Evolutionary conservation across 2,888 invertebrate genomes (phyloP), one percentile per base, ranked within the genome.

Genomic region (Patella caerulea): DNA sequence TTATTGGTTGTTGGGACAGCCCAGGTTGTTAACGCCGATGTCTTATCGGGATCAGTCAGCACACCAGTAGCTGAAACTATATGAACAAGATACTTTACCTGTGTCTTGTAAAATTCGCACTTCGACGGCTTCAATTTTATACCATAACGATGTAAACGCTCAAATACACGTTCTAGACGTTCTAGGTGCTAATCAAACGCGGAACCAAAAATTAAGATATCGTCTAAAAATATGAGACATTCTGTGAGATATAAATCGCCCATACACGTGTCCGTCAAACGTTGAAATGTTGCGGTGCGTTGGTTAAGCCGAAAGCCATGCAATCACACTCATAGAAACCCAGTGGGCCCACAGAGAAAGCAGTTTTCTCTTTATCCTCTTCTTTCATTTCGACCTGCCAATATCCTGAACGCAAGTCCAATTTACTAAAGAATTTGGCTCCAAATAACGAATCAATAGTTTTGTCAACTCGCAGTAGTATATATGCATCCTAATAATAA

Each of bases 161-260:
- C 54, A 53, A 84, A 75, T 12, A 83, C 79, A n/a, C 52, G 3
- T 24, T 78, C 71, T 54, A 83, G 52, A 78, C 17, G 75, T 73
- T n/a, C n/a, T n/a, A n/a, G 4, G n/a, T n/a, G n/a, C n/a, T n/a
- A n/a, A n/a, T n/a, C n/a, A n/a, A n/a, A n/a, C n/a, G n/a, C n/a
- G n/a, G 56, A 75, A 17, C 75, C 75, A 55, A 79, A 83, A 53
- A 83, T 78, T 4, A 84, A 82, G 15, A 84, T 17, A 71, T 85
- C 84, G 73, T 83, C 83, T 4, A 86, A 24, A 55, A 79, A 84
- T 0, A 82, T 76, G 2, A 80, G 56, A 70, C 82, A 81, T 12
- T 78, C 78, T 11, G 76, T 78, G 65, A 83, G 73, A 54, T 83
- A 73, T 3, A 76, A 74, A 69, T 79, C 84, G 7, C 69, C 76